These are phyloP conservation scores for Paelopatides confundens DNA, from an alignment of 53 echinoderm and acorn worm genomes.

Conservation along the genomic window DNA sequence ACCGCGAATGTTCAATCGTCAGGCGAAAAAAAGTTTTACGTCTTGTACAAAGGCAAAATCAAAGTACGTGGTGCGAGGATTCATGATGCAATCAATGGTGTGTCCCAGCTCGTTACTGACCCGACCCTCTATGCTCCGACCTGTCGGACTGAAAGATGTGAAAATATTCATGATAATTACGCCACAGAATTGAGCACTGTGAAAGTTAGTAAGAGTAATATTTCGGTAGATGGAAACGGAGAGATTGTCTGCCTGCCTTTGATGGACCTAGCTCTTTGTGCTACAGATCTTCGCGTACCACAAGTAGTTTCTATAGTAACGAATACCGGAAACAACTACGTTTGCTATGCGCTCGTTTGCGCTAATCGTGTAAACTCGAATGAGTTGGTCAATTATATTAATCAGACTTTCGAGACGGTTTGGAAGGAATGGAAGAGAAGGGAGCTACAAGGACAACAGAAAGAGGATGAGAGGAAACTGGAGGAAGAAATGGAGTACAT, in stretches of 20 bases:
- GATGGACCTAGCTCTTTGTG: conserved; percentile 42
- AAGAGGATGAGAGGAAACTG: conserved; percentile 41
- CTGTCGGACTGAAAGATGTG: conserved; percentile 28
- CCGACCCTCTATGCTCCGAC: conserved; percentile 38
- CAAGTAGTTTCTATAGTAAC: conserved; percentile 42
- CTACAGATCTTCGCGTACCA: conserved; percentile 33
- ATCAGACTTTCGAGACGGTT: conserved; percentile 40
- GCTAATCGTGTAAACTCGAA: conserved; percentile 29
- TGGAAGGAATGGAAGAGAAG: conserved; percentile 57
- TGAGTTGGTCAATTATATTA: conserved; percentile 28
- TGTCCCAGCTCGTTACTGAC: conserved; percentile 25
- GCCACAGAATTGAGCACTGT: conserved; percentile 34
- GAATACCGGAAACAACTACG: conserved; percentile 27
- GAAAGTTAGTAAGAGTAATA: conserved; percentile 16
- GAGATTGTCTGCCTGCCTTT: conserved; percentile 11
- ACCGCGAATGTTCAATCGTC: not conserved
- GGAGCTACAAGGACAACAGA: conserved; percentile 9
- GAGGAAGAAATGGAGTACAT: conserved; percentile 17
- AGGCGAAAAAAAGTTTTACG: not conserved
- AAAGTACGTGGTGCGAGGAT: conserved; percentile 30
- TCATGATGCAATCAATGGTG: conserved; percentile 32
- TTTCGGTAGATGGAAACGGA: not conserved
- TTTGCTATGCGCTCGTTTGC: conserved; percentile 36
- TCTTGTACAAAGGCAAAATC: conserved; percentile 37
- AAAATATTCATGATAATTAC: conserved; percentile 42